These are phyloP conservation scores for Nephrotoma guestfalica DNA, from an alignment of 2,888 invertebrate genomes.

Conservation along the genomic window DNA sequence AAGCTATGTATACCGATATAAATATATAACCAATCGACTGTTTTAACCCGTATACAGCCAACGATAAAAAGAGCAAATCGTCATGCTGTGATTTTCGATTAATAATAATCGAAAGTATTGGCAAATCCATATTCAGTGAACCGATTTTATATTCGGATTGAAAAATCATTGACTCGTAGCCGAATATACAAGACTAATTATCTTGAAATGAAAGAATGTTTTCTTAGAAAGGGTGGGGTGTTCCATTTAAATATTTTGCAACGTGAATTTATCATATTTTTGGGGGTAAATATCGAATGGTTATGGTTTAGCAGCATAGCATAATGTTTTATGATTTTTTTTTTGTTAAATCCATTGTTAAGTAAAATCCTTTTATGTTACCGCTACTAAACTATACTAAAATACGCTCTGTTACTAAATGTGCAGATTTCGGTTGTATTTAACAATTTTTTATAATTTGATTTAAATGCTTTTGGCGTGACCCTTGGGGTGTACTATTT, in stretches of 20 bases:
- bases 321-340: background rate
- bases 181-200: background rate
- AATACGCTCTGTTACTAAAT: background rate
- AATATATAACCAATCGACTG: background rate
- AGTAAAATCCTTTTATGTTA: background rate
- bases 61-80: background rate
- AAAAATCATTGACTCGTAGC: background rate
- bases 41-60: background rate
- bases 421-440: background rate
- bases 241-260: background rate
- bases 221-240: background rate
- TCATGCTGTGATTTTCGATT: background rate
- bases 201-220: background rate
- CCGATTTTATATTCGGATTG: background rate
- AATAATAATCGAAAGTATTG: background rate
- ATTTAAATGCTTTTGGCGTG: background rate
- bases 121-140: background rate
- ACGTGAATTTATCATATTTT: background rate
- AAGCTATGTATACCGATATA: background rate
- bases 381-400: background rate
- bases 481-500: slow-evolving; percentile 20
- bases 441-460: background rate
- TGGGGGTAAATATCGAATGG: background rate
- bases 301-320: background rate
- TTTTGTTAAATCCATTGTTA: background rate